Evolutionary conservation across 92 coral and sea anemone species (phyloP).

Genomic region (Meandrina meandrites): DNA sequence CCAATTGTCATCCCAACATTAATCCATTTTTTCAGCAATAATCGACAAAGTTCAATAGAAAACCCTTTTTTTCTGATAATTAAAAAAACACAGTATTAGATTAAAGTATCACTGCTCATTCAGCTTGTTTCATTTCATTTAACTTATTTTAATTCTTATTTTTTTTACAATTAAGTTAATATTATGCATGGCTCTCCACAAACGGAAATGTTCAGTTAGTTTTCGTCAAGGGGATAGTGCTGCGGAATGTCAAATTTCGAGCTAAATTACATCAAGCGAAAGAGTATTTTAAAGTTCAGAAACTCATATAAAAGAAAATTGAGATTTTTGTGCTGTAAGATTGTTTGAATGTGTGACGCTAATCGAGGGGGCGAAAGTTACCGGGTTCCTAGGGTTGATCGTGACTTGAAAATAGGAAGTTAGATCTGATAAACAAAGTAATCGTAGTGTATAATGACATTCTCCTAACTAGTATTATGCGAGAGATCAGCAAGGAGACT

Average conservation of each 20-base stretch:
- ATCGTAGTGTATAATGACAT: too few relatives aligned
- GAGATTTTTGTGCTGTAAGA: too few relatives aligned
- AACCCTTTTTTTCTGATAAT: neutral
- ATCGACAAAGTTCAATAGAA: neutral
- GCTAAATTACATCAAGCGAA: neutral
- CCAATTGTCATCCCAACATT: neutral
- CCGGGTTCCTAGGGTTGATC: too few relatives aligned
- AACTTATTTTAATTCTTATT: too few relatives aligned
- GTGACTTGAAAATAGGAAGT: too few relatives aligned
- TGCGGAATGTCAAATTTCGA: neutral
- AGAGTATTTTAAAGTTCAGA: too few relatives aligned
- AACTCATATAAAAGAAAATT: too few relatives aligned
- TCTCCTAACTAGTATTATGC: neutral
- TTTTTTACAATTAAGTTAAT: too few relatives aligned
- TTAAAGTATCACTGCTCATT: neutral
- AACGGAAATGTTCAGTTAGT: neutral
- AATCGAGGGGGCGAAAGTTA: neutral
- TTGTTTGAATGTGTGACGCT: too few relatives aligned
- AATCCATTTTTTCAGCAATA: neutral
- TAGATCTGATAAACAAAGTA: neutral
- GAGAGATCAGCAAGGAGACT: neutral
- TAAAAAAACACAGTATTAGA: neutral
- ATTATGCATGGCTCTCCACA: neutral
- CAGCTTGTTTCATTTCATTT: too few relatives aligned
- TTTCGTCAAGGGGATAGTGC: neutral